A percentile compares a stretch with the other conserved stretches of the same genome.
phyloP scores from a whole-genome alignment of 2,888 invertebrate species.

The Linyphia triangularis region DNA sequence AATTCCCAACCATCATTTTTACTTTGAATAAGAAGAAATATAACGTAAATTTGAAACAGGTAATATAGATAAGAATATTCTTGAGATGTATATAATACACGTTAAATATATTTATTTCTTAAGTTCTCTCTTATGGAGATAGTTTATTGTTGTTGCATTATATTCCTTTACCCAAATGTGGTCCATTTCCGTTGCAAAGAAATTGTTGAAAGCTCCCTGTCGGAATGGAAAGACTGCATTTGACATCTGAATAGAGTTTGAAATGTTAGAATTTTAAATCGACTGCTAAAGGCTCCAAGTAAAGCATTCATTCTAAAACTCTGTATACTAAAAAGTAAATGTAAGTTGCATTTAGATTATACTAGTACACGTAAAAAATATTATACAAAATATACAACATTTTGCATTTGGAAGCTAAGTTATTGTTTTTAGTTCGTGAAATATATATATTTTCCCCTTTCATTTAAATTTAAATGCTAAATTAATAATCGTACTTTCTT shows the following conservation, averaged over 20 bases:
- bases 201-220: slow-evolving; percentile 1
- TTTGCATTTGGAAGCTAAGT: too few species aligned
- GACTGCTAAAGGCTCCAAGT: background rate
- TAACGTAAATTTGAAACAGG: background rate
- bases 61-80: background rate
- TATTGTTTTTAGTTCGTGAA: too few species aligned
- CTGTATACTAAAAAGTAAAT: background rate
- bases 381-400: too few species aligned
- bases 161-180: background rate
- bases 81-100: background rate
- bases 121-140: background rate
- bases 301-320: background rate
- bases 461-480: too few species aligned
- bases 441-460: too few species aligned
- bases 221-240: slow-evolving; percentile 35
- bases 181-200: slow-evolving; percentile 32
- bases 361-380: too few species aligned
- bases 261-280: background rate
- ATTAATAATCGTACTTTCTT: too few species aligned
- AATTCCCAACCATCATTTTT: background rate
- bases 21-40: background rate
- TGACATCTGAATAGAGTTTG: slow-evolving; percentile 37
- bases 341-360: background rate
- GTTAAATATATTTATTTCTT: background rate
- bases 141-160: background rate